Evolutionary conservation across 2,113 vertebrate species (phyloP).

Genomic region (Pandion haliaetus): DNA sequence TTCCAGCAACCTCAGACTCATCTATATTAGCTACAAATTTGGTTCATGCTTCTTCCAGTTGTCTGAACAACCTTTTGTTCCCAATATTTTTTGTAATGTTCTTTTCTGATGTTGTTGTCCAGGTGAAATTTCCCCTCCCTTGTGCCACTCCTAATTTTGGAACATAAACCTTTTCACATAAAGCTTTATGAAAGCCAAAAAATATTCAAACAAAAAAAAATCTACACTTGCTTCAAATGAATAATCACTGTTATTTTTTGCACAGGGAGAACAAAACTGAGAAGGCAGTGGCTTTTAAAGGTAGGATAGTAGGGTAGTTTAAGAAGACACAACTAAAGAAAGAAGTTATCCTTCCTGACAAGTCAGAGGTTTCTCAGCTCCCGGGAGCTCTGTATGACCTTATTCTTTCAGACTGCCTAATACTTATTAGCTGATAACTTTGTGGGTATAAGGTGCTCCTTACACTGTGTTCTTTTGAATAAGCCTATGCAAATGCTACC

Average conservation of each 20-base stretch:
- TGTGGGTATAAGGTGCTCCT: neutral
- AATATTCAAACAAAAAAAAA: neutral
- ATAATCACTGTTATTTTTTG: neutral
- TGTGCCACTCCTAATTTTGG: neutral
- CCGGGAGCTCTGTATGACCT: neutral
- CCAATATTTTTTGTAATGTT: neutral
- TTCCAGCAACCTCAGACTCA: neutral
- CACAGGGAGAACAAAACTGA: neutral
- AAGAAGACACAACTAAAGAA: neutral
- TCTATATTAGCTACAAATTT: neutral
- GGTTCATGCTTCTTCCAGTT: neutral
- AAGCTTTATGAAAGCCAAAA: neutral
- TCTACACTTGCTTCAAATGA: neutral
- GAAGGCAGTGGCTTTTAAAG: neutral
- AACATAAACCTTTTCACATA: neutral
- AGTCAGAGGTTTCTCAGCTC: neutral
- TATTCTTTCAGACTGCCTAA: neutral
- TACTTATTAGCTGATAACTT: neutral
- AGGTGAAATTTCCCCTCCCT: neutral
- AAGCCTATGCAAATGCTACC: neutral
- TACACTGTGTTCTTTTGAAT: neutral
- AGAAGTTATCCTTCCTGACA: neutral
- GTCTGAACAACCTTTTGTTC: neutral
- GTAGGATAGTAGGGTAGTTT: neutral
- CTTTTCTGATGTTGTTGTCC: neutral